These are phyloP conservation scores for Tolmerus cingulatus DNA, from an alignment of 2,888 invertebrate species.

Conservation along the genomic window DNA sequence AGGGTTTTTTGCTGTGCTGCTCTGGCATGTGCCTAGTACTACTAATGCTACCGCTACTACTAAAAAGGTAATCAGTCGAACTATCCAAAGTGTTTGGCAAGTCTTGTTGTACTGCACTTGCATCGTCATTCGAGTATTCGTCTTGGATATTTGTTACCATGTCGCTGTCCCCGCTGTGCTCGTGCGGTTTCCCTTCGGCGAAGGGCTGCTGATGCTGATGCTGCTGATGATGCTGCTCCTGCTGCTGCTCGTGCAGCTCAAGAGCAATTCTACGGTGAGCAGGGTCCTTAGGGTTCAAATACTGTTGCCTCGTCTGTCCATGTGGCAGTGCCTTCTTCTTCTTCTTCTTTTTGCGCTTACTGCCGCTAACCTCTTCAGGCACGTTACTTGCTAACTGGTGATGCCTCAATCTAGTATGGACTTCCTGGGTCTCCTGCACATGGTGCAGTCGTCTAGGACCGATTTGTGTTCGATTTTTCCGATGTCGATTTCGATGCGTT, in stretches of 20 bases:
- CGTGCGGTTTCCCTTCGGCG: background rate
- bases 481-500: slow-evolving; percentile 43
- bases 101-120: slow-evolving; percentile 51
- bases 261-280: slow-evolving; percentile 39
- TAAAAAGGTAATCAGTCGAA: slow-evolving; percentile 53
- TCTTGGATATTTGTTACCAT: slow-evolving; percentile 38
- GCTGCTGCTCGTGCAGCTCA: slow-evolving; percentile 37
- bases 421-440: slow-evolving; percentile 29
- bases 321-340: background rate
- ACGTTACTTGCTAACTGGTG: background rate
- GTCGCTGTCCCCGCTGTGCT: slow-evolving; percentile 4
- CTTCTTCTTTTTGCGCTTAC: background rate
- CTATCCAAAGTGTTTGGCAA: slow-evolving; percentile 53
- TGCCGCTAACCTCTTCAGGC: background rate
- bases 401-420: slow-evolving; percentile 39
- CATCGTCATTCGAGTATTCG: slow-evolving; percentile 53
- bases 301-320: slow-evolving; percentile 25
- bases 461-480: slow-evolving; percentile 51
- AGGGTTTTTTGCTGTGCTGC: slow-evolving; percentile 44
- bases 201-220: background rate
- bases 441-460: slow-evolving; percentile 6
- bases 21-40: slow-evolving; percentile 50
- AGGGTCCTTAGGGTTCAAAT: slow-evolving; percentile 49
- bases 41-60: slow-evolving; percentile 51
- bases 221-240: background rate